These are phyloP conservation scores for Leptocoma aspasia DNA, from an alignment of 2,113 vertebrate genomes.

Conservation along the genomic window DNA sequence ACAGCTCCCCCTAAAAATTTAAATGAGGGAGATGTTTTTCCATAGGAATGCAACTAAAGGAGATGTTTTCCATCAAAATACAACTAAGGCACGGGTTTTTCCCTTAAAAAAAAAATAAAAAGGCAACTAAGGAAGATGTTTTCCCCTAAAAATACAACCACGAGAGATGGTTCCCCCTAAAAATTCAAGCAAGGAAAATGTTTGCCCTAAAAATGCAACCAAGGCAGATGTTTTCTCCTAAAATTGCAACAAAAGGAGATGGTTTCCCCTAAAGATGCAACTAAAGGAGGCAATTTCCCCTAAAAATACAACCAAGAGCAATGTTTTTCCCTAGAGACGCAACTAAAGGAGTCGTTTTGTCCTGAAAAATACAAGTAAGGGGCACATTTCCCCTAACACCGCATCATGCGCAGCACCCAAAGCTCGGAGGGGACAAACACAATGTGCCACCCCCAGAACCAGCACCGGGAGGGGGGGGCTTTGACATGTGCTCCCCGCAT, in stretches of 20 bases:
- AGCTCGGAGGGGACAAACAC: background rate
- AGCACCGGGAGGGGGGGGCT: background rate
- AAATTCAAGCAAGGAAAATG: background rate
- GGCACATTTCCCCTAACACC: background rate
- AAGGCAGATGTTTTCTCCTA: background rate
- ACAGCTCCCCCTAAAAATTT: background rate
- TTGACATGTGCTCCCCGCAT: background rate
- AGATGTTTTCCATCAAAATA: background rate
- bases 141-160: background rate
- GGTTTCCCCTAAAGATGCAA: background rate
- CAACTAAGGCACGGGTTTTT: rapidly evolving
- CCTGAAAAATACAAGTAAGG: background rate
- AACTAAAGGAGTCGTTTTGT: background rate
- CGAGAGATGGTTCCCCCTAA: too few relatives aligned
- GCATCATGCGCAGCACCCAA: background rate
- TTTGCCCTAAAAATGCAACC: background rate
- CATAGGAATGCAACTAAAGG: background rate
- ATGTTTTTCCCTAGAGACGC: background rate
- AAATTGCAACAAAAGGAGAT: background rate
- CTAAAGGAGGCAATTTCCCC: background rate
- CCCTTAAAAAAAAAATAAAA: too few relatives aligned
- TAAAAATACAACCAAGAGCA: background rate
- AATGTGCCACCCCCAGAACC: background rate
- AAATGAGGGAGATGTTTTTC: background rate
- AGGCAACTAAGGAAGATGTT: background rate